Evolutionary conservation across 2,797 vertebrate species (phyloP), one percentile per base, ranked within the genome.

Genomic region (Sternarchorhynchus goeldii): DNA sequence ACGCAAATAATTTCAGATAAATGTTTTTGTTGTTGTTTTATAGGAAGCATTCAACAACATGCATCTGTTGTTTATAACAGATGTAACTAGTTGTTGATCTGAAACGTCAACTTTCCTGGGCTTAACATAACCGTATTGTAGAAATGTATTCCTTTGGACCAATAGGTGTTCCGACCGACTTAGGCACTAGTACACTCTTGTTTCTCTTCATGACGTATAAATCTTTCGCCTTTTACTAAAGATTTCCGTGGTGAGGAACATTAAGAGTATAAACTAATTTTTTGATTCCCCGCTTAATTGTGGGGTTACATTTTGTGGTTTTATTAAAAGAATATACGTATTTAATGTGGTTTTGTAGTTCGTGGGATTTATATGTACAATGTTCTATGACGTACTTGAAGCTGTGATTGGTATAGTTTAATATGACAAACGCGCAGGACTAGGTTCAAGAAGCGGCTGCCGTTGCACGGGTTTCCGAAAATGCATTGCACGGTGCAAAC

Each of bases 141-240:
- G 31, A 73, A 41, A 14, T 50, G 45, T 50, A 50, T 50, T 50
- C 0, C 45, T 50, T 3, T 50, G 12, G 12, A 50, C 0, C 10
- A 50, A 50, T 10, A 50, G 1, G 12, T 50, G 45, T 50, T 50
- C 10, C 12, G 14, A 10, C 10, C 45, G 45, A 2, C 14, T 0
- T 50, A 12, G 3, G 12, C 12, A 1, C 3, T 14, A 50, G 12
- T 70, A 70, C 81, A 79, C 81, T 82, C 77, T 63, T 79, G 81
- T 75, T 82, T 82, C 71, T 18, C 73, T 71, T 82, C 81, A 82
- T 41, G 73, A 76, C 81, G 81, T 57, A 82, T 82, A 82, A 82
- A 82, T 82, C 81, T 82, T 82, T 82, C 81, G 81, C 81, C 81
- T 82, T 82, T 82, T 82, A 82, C 81, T 82, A 82, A 82, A 82